A percentile compares a stretch with the other conserved stretches of the same genome.
Conservation (phyloP, 2,113 vertebrate species). For the Anguilla japonica region DNA sequence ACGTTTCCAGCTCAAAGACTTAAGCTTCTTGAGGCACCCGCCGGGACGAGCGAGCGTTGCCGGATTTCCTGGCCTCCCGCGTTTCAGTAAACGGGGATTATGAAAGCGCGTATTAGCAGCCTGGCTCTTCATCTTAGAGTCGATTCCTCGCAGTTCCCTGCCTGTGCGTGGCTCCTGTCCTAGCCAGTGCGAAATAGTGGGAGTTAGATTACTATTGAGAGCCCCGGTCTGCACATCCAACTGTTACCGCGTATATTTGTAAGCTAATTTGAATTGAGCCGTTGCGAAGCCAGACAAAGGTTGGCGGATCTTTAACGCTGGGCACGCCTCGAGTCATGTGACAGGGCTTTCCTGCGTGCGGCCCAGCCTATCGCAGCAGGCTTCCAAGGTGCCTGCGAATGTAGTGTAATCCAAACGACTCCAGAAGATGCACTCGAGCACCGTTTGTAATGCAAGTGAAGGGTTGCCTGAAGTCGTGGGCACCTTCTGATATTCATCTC, state of each 20-base stretch:
- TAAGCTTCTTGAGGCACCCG: constrained; percentile 10
- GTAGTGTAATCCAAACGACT: constrained; percentile 58
- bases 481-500: background rate
- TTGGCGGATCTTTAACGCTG: constrained; percentile 62
- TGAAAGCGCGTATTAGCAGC: constrained; percentile 31
- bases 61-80: background rate
- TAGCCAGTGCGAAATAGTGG: constrained; percentile 53
- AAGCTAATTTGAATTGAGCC: constrained; percentile 58
- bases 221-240: constrained; percentile 17
- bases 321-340: constrained; percentile 38
- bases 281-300: constrained; percentile 58
- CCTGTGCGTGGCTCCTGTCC: constrained; percentile 50
- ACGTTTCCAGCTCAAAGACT: background rate
- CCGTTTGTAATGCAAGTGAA: constrained; percentile 59
- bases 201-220: constrained; percentile 57
- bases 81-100: constrained; percentile 6
- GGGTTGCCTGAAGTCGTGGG: constrained; percentile 44
- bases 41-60: background rate
- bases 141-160: constrained; percentile 50
- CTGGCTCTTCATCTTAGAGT: constrained; percentile 46
- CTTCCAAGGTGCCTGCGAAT: constrained; percentile 19
- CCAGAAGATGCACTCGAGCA: constrained; percentile 37
- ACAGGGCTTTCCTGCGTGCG: background rate
- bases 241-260: constrained; percentile 53
- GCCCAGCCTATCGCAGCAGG: background rate